Base-by-base conservation (phyloP, 1,140 invertebrate genomes). In the Aphis craccivora region DNA sequence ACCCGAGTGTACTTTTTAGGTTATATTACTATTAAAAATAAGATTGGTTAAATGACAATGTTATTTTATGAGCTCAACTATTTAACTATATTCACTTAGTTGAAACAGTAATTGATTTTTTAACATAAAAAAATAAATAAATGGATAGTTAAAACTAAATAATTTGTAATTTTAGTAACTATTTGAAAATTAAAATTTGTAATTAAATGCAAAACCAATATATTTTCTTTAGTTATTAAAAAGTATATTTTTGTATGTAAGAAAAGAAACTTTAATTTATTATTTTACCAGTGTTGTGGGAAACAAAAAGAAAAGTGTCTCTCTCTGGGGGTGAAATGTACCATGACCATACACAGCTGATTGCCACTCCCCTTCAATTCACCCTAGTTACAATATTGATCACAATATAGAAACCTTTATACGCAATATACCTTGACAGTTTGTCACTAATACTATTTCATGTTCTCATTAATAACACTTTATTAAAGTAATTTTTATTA, bases 311-410 rank as follows among this genome's bases (percentile, higher is more conserved):
- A 90, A 89, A 53, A 67, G 89, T 90, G 89, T 60, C 53, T 90
- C 89, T 43, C 35, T 90, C 89, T 90, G 35, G 89, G 89, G 89
- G 89, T 90, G n/a, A 67, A 90, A 90, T 40, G 8, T 37, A 90
- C 53, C 60, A 76, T 43, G 20, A 20, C 9, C 18, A 43, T 22
- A 4, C 23, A 84, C 91, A 93, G 91, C 91, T 93, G 91, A n/a
- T 93, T 51, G 81, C 91, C 91, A 93, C 91, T 84, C 91, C 91
- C 91, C 48, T 84, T 93, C 94, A 43, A 53, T 90, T 67, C 93
- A 91, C 88, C 94, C 94, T 86, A 83, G 91, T 67, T 94, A 94
- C 91, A 94, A 94, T 89, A 94, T 94, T 90, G 94, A 94, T 94
- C 93, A 94, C 37, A 90, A 48, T 86, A 37, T 83, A 35, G 25